Percentiles rank a stretch among this genome's conserved stretches.
phyloP scores from a whole-genome alignment of 2,888 invertebrate genomes.

The Xestoiulus laeticollis region DNA sequence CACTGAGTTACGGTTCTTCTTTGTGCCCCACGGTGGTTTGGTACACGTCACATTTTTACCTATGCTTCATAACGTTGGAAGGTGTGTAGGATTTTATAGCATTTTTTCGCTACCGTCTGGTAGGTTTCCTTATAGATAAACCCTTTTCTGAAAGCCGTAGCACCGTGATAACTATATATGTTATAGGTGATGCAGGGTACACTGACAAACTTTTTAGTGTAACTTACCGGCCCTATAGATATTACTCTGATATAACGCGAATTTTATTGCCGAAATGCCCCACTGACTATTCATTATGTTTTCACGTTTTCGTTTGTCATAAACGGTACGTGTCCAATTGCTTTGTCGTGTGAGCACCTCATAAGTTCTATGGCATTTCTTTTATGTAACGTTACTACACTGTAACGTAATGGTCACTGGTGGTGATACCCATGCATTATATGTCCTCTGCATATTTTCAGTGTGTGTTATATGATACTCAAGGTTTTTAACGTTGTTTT shows the following conservation, averaged over 20 bases:
- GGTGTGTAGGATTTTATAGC: not conserved
- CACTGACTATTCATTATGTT: not conserved
- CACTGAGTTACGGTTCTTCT: not conserved
- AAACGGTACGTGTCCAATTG: not conserved
- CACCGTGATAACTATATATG: not conserved
- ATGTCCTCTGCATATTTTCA: no score
- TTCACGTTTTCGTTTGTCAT: not conserved
- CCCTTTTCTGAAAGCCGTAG: not conserved
- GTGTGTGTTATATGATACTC: no score
- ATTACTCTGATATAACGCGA: not conserved
- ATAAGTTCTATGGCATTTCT: not conserved
- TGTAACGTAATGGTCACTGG: not conserved
- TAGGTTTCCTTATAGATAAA: not conserved
- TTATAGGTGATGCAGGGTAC: not conserved
- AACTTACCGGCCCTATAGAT: not conserved
- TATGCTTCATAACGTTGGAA: not conserved
- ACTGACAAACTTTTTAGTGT: not conserved
- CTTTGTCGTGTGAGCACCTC: not conserved
- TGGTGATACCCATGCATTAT: not conserved
- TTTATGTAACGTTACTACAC: not conserved
- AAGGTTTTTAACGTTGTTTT: no score
- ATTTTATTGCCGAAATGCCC: slow-evolving; percentile 1
- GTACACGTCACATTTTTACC: not conserved
- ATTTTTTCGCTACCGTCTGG: slow-evolving; percentile 23
- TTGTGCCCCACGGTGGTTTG: not conserved